Evolutionary conservation across 2,888 invertebrate species (phyloP).

Genomic region (Tinea pellionella): DNA sequence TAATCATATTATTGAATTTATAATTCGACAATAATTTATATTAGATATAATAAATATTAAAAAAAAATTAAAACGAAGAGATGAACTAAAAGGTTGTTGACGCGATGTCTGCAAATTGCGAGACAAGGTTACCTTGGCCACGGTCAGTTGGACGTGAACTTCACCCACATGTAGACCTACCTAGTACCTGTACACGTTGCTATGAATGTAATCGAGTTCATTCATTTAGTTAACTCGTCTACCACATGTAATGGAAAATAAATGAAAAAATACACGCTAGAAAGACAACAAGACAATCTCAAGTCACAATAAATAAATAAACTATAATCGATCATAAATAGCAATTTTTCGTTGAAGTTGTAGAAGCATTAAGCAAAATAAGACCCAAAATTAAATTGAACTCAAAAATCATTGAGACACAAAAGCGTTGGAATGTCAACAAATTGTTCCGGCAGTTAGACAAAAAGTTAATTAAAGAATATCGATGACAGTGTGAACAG

Average conservation of each 20-base stretch:
- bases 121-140: conserved; percentile 9
- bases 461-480: conserved; percentile 61
- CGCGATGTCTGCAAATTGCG: background rate
- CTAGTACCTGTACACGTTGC: no score
- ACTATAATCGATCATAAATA: no score
- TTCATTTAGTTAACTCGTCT: background rate
- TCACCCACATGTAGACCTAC: conserved; percentile 11
- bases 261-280: no score
- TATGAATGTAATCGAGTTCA: conserved; percentile 3
- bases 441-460: conserved; percentile 23
- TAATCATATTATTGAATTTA: background rate
- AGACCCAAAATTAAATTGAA: background rate
- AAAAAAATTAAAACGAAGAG: background rate
- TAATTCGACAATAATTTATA: background rate
- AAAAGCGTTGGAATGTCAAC: conserved; percentile 12
- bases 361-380: no score
- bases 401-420: conserved; percentile 3
- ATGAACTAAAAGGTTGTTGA: background rate
- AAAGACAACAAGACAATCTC: no score
- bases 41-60: background rate
- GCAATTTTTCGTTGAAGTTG: no score
- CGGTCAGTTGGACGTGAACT: conserved; percentile 1
- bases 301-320: no score
- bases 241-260: background rate
- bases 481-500: conserved; percentile 27